Evolutionary conservation across 2,888 invertebrate genomes (phyloP).

Genomic region (Anthrax anthrax): DNA sequence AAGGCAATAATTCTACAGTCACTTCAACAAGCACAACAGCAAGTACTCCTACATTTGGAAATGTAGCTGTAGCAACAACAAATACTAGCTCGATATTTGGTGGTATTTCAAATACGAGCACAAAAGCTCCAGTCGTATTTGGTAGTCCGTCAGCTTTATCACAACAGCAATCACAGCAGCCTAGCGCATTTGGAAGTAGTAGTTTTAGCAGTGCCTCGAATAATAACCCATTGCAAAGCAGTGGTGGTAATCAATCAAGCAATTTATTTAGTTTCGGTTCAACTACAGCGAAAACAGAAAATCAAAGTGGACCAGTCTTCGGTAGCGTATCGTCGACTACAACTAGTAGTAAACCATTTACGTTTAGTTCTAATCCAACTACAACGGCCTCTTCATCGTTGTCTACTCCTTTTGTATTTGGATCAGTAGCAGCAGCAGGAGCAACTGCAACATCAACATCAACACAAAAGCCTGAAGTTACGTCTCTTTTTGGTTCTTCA

Average conservation of each 20-base stretch:
- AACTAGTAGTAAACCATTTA: constrained; percentile 1
- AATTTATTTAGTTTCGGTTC: constrained; percentile 8
- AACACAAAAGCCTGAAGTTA: constrained; percentile 2
- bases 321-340: constrained; percentile 7
- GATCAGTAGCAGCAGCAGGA: not conserved
- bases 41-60: not conserved
- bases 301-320: constrained; percentile 3
- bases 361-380: constrained; percentile 2
- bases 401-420: constrained; percentile 1
- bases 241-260: not conserved
- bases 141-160: constrained; percentile 1
- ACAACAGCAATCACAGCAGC: not conserved
- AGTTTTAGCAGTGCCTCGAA: constrained; percentile 2
- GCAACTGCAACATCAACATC: constrained; percentile 1
- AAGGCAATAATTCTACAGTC: constrained; percentile 2
- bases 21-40: constrained; percentile 4
- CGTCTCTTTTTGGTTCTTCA: constrained; percentile 15
- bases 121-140: constrained; percentile 4
- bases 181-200: constrained; percentile 10
- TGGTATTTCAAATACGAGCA: constrained; percentile 4
- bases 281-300: not conserved
- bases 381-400: constrained; percentile 2
- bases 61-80: not conserved
- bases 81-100: constrained; percentile 1
- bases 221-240: constrained; percentile 1